Conservation (phyloP, 2,888 invertebrate genomes). For the Hemaris fuciformis region DNA sequence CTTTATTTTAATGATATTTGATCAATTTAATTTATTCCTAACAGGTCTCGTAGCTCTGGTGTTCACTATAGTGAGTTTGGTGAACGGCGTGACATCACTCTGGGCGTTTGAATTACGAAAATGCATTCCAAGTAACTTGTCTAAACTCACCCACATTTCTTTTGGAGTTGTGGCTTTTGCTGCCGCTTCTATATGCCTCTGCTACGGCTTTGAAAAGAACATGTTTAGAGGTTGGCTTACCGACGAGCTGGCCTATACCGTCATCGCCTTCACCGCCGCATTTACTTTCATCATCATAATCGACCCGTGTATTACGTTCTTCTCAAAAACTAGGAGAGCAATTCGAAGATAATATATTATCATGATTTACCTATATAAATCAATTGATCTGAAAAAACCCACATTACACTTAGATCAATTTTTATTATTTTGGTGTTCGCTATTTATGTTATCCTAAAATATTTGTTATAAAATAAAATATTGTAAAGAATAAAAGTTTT, state of each 20-base stretch:
- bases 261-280: conserved; percentile 43
- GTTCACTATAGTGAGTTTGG: conserved; percentile 51
- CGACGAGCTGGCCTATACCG: conserved; percentile 31
- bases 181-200: conserved; percentile 38
- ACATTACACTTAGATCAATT: background rate
- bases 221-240: conserved; percentile 42
- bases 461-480: background rate
- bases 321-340: conserved; percentile 24
- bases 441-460: background rate
- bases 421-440: background rate
- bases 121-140: conserved; percentile 43
- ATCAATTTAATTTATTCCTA: too few relatives aligned
- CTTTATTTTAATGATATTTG: too few relatives aligned
- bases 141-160: conserved; percentile 55
- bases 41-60: conserved; percentile 51
- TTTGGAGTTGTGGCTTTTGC: conserved; percentile 51
- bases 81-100: conserved; percentile 55
- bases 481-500: background rate
- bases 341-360: background rate
- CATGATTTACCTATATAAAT: background rate
- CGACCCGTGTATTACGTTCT: conserved; percentile 48
- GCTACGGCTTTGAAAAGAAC: conserved; percentile 53
- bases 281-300: conserved; percentile 44
- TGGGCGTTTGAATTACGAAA: conserved; percentile 50
- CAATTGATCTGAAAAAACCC: background rate